Evolutionary conservation across 2,113 vertebrate genomes (phyloP).

Genomic region (Centropus unirufus): DNA sequence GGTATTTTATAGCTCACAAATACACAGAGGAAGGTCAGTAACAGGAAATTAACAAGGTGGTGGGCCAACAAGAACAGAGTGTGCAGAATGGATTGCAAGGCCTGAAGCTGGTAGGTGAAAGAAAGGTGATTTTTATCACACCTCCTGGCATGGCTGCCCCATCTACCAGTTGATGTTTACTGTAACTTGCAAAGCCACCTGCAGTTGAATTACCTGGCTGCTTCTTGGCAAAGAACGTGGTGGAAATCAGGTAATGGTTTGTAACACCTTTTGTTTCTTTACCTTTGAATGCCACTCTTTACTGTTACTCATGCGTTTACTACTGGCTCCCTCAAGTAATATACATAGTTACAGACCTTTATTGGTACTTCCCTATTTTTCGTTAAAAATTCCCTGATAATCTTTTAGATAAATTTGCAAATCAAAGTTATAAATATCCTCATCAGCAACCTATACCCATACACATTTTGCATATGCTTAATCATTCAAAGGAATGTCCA

Average conservation of each 20-base stretch:
- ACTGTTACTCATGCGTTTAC: background rate
- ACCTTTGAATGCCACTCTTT: background rate
- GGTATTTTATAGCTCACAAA: background rate
- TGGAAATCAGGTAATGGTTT: background rate
- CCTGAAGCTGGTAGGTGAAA: background rate
- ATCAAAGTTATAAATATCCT: background rate
- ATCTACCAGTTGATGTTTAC: background rate
- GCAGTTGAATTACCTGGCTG: background rate
- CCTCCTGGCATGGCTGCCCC: background rate
- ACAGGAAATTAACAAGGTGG: background rate
- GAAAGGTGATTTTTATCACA: background rate
- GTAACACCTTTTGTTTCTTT: background rate
- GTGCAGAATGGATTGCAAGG: background rate
- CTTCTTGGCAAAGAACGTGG: background rate
- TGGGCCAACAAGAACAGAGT: background rate
- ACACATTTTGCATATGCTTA: background rate
- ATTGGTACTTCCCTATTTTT: background rate
- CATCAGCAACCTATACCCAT: background rate
- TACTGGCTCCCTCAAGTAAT: background rate
- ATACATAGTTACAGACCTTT: background rate
- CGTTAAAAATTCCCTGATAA: background rate
- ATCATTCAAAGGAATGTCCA: background rate
- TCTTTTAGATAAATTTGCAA: background rate
- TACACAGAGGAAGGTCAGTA: background rate
- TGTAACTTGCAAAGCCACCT: background rate